phyloP scores from a whole-genome alignment of 2,797 vertebrate genomes.

The Argentina silus region DNA sequence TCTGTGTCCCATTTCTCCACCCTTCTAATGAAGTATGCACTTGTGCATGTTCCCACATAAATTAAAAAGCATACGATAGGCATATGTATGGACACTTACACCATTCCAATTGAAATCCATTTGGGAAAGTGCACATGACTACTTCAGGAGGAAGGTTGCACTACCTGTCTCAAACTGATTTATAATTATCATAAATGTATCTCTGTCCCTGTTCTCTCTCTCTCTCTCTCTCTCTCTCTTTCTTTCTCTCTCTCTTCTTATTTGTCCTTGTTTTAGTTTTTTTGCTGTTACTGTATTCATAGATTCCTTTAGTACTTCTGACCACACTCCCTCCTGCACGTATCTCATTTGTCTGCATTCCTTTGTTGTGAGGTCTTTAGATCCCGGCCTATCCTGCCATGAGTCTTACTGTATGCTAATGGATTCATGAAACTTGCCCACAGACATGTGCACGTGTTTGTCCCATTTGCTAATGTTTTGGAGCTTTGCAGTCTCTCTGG shows the following conservation, averaged over 20 bases:
- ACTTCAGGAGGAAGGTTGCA: too few relatives aligned
- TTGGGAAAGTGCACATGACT: too few relatives aligned
- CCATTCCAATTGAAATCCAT: too few relatives aligned
- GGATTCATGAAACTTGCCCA: conserved; percentile 66
- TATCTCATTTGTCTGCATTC: conserved; percentile 73
- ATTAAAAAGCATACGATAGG: too few relatives aligned
- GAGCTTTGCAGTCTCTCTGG: conserved; percentile 32
- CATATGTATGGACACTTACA: too few relatives aligned
- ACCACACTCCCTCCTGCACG: conserved; percentile 63
- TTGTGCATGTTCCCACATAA: too few relatives aligned
- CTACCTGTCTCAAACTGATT: too few relatives aligned
- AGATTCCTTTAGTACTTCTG: conserved; percentile 27
- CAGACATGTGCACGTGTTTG: conserved; percentile 58
- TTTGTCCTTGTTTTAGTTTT: conserved; percentile 29
- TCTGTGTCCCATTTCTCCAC: not conserved
- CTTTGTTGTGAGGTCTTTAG: conserved; percentile 75
- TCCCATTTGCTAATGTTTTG: conserved; percentile 47
- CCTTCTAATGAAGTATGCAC: too few relatives aligned
- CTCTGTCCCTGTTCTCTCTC: too few relatives aligned
- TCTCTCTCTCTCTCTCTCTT: not conserved
- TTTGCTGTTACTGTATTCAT: too few relatives aligned
- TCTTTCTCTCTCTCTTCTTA: conserved; percentile 14
- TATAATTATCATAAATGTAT: too few relatives aligned
- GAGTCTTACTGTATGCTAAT: conserved; percentile 68
- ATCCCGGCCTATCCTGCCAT: conserved; percentile 55